Evolutionary conservation across 1,140 invertebrate genomes (phyloP).

Genomic region (Caenorhabditis latens): DNA sequence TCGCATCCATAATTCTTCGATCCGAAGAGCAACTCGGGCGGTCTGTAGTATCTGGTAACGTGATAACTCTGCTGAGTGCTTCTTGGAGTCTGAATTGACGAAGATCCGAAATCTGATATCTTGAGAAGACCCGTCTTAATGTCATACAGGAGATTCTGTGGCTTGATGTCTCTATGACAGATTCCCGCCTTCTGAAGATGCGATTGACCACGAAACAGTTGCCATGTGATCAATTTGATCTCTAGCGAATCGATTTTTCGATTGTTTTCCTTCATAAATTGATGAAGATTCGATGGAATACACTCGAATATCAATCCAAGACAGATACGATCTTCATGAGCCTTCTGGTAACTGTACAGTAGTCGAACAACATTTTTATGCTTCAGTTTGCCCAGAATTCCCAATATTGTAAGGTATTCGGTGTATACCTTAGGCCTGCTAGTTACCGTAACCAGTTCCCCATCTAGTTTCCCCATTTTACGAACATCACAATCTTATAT

Average conservation of each 20-base stretch:
- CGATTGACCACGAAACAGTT: conserved; percentile 70
- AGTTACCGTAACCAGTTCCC: too few species aligned
- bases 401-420: conserved; percentile 12
- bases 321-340: conserved; percentile 10
- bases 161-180: conserved; percentile 72
- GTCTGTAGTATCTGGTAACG: conserved; percentile 71
- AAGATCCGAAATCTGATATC: conserved; percentile 73
- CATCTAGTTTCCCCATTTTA: too few species aligned
- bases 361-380: conserved; percentile 73
- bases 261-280: conserved; percentile 60
- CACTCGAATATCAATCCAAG: conserved; percentile 69
- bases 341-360: conserved; percentile 65
- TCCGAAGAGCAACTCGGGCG: conserved; percentile 70
- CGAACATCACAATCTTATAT: too few species aligned
- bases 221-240: conserved; percentile 71
- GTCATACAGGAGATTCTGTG: conserved; percentile 71
- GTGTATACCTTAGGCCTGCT: too few species aligned
- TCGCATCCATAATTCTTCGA: conserved; percentile 56
- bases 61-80: conserved; percentile 66
- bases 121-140: conserved; percentile 68
- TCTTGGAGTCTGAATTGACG: conserved; percentile 59
- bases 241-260: conserved; percentile 65
- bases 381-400: conserved; percentile 64
- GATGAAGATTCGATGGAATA: conserved; percentile 64
- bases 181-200: conserved; percentile 66